These are phyloP conservation scores for Anarrhichthys ocellatus DNA, from an alignment of 2,113 vertebrate species.

Conservation along the genomic window DNA sequence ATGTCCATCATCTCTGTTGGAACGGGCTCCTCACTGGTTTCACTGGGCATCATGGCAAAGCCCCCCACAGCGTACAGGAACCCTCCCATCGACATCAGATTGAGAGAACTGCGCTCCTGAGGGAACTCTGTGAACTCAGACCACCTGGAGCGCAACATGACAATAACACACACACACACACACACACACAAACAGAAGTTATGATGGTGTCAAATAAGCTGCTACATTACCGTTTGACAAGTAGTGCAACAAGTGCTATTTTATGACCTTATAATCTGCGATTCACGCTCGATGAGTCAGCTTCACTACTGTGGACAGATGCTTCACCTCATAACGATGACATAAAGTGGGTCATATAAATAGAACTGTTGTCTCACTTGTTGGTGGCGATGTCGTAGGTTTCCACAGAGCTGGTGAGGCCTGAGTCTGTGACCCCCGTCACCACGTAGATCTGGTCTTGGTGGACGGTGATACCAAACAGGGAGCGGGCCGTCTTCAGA, in stretches of 20 bases:
- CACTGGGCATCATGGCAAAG: slow-evolving; percentile 92
- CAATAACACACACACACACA: slow-evolving; percentile 23
- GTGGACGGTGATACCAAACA: slow-evolving; percentile 90
- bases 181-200: background rate
- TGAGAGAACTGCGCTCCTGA: slow-evolving; percentile 94
- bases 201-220: slow-evolving; percentile 32
- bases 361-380: slow-evolving; percentile 80
- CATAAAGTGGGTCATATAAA: slow-evolving; percentile 33
- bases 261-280: slow-evolving; percentile 49
- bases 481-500: slow-evolving; percentile 90
- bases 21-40: slow-evolving; percentile 87
- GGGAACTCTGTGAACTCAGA: slow-evolving; percentile 91
- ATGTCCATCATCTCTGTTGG: slow-evolving; percentile 96
- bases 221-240: slow-evolving; percentile 14
- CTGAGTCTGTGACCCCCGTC: slow-evolving; percentile 90
- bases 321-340: slow-evolving; percentile 16
- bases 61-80: slow-evolving; percentile 92
- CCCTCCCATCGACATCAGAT: slow-evolving; percentile 86
- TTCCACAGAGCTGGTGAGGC: slow-evolving; percentile 90
- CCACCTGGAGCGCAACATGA: slow-evolving; percentile 85
- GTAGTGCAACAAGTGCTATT: slow-evolving; percentile 11
- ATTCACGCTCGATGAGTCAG: slow-evolving; percentile 29
- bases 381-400: slow-evolving; percentile 90
- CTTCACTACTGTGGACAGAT: slow-evolving; percentile 42
- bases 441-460: slow-evolving; percentile 90